Evolutionary conservation across 2,888 invertebrate species (phyloP).

Genomic region (Amblyjoppa proteus): DNA sequence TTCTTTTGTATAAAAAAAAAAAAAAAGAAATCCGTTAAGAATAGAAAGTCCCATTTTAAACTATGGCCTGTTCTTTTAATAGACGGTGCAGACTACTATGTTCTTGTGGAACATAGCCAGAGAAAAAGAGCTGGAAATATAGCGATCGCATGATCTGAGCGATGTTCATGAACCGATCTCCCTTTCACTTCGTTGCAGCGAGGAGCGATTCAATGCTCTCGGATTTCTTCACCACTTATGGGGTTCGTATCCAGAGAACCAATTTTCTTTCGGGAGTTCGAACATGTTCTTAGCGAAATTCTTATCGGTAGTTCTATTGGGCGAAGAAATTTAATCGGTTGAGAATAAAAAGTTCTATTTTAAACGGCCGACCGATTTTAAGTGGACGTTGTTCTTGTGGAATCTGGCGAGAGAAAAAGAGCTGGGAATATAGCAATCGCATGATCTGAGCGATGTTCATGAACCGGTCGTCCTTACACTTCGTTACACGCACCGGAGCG

Average conservation of each 20-base stretch:
- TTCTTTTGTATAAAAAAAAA: neutral
- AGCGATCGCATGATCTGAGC: slow-evolving; percentile 29
- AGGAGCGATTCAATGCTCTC: neutral
- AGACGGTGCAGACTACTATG: too few relatives aligned
- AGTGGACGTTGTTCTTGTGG: too few relatives aligned
- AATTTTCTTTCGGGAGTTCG: neutral
- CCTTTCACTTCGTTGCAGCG: slow-evolving; percentile 6
- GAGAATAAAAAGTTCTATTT: slow-evolving; percentile 30
- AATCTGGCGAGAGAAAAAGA: slow-evolving; percentile 44
- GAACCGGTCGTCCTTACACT: slow-evolving; percentile 30
- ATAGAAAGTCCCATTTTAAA: slow-evolving; percentile 12
- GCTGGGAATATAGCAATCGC: slow-evolving; percentile 35
- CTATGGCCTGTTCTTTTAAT: neutral
- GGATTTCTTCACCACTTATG: slow-evolving; percentile 33
- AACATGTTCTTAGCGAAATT: neutral
- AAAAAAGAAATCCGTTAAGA: neutral
- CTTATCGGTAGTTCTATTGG: slow-evolving; percentile 1
- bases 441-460: slow-evolving; percentile 18
- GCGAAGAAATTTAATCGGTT: neutral
- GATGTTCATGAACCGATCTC: slow-evolving; percentile 29
- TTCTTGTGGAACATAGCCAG: slow-evolving; percentile 18
- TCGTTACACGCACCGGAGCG: neutral
- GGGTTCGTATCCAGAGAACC: neutral
- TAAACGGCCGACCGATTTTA: neutral
- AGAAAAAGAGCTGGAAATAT: slow-evolving; percentile 42